phyloP scores from a whole-genome alignment of 1,140 invertebrate genomes.

The Drosophila takahashii region DNA sequence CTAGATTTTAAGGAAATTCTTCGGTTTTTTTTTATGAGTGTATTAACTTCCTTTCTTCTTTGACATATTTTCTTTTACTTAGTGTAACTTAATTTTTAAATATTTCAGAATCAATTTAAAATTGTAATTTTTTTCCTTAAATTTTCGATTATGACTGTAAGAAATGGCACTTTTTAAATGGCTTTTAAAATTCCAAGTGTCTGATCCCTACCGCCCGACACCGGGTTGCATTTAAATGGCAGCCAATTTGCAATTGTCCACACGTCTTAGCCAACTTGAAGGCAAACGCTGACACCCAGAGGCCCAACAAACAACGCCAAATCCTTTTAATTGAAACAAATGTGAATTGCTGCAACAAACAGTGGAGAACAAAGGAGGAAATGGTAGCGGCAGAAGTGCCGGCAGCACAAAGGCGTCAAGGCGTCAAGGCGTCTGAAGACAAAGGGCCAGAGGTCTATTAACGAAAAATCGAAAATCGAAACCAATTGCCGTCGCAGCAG shows the following conservation, averaged over 20 bases:
- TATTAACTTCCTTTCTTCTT: too few species aligned
- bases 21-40: too few species aligned
- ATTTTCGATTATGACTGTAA: too few species aligned
- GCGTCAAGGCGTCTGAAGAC: constrained; percentile 78
- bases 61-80: too few species aligned
- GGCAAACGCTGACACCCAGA: constrained; percentile 51
- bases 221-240: constrained; percentile 2
- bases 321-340: constrained; percentile 83
- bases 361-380: constrained; percentile 34
- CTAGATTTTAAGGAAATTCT: too few species aligned
- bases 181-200: neutral
- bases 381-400: constrained; percentile 24
- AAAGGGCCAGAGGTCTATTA: constrained; percentile 67
- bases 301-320: constrained; percentile 42
- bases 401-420: constrained; percentile 70
- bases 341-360: constrained; percentile 59
- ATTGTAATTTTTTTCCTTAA: too few species aligned
- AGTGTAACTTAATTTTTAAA: too few species aligned
- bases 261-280: constrained; percentile 48
- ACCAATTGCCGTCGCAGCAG: constrained; percentile 77
- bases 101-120: too few species aligned
- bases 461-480: constrained; percentile 71
- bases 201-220: constrained; percentile 8
- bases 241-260: constrained; percentile 51
- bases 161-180: too few species aligned